Base-by-base conservation (phyloP, 1,140 invertebrate species). In the Eulimnadia texana region DNA sequence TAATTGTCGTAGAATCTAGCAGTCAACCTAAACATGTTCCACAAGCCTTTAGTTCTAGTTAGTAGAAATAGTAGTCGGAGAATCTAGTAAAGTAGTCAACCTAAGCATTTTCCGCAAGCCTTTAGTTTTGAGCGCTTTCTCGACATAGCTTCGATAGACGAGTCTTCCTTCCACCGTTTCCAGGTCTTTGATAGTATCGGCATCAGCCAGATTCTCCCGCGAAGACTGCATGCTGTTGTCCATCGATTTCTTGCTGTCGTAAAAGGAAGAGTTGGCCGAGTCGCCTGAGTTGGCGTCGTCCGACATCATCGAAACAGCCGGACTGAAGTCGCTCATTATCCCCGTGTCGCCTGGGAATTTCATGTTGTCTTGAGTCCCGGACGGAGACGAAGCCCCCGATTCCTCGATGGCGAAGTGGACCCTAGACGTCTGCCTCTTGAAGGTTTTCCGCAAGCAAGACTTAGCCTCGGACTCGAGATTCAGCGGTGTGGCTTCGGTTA, bases 71-170 rank as follows among this genome's bases (percentile, higher is more conserved):
- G n/a, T n/a, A n/a, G n/a, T n/a, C n/a, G n/a, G n/a, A n/a, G n/a
- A n/a, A n/a, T n/a, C n/a, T 49, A 78, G 75, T 47, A 76, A 64
- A 86, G 81, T 63, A 88, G 70, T 69, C 81, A 79, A 88, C 64
- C 79, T 77, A 64, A 88, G 70, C 64, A 84, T 84, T 69, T 90
- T 89, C 29, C 83, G 80, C 51, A 93, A 74, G 1, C 90, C 88
- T 66, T 85, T 83, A 16, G 85, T 89, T 72, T 91, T 91, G 20
- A 94, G 73, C 53, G 88, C 82, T 72, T 90, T 86, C 70, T 90
- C 84, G 59, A 93, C 90, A 69, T 88, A 93, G 65, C 85, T 83
- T 62, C 86, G 72, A 67, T 74, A 77, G 3, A 72, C 67, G 16
- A 60, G 54, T 11, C 49, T 25, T 1, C 52, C 50, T 50, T 57